phyloP scores from a whole-genome alignment of 2,888 invertebrate genomes.

The Omphaloscelis lunosa region DNA sequence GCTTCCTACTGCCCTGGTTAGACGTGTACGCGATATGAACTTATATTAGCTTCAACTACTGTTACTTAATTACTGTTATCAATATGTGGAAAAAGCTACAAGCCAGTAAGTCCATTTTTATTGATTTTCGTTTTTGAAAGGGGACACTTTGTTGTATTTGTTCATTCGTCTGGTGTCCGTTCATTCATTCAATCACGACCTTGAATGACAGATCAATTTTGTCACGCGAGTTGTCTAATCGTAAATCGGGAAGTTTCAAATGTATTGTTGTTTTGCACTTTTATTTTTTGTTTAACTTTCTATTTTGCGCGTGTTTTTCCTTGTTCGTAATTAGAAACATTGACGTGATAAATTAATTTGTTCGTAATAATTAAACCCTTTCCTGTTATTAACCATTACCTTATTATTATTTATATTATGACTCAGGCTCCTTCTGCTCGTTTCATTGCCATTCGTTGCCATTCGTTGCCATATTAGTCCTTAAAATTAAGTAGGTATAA shows the following conservation, averaged over 20 bases:
- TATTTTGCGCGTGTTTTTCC: conserved; percentile 27
- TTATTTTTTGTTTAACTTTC: conserved; percentile 49
- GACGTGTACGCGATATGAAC: conserved; percentile 66
- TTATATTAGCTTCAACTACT: conserved; percentile 38
- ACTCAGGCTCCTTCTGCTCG: conserved; percentile 24
- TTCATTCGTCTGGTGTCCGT: conserved; percentile 38
- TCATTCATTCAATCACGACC: conserved; percentile 56
- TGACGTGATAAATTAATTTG: conserved; percentile 23
- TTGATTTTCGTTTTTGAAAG: conserved; percentile 38
- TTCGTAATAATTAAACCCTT: conserved; percentile 28
- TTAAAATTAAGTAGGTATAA: background rate
- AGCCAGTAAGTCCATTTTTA: conserved; percentile 74
- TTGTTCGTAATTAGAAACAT: conserved; percentile 20
- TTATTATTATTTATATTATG: conserved; percentile 22
- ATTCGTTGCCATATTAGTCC: conserved; percentile 2
- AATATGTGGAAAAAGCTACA: conserved; percentile 76
- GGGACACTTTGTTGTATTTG: conserved; percentile 44
- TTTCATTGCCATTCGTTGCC: conserved; percentile 30
- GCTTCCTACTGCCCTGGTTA: conserved; percentile 73
- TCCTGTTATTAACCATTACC: conserved; percentile 26
- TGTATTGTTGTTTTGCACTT: conserved; percentile 27
- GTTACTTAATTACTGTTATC: conserved; percentile 26
- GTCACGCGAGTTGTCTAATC: conserved; percentile 52
- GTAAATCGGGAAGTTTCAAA: conserved; percentile 50
- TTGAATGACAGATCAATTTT: conserved; percentile 48